Base-by-base conservation (phyloP, 1,140 invertebrate species). In the Thaumatotibia leucotreta region DNA sequence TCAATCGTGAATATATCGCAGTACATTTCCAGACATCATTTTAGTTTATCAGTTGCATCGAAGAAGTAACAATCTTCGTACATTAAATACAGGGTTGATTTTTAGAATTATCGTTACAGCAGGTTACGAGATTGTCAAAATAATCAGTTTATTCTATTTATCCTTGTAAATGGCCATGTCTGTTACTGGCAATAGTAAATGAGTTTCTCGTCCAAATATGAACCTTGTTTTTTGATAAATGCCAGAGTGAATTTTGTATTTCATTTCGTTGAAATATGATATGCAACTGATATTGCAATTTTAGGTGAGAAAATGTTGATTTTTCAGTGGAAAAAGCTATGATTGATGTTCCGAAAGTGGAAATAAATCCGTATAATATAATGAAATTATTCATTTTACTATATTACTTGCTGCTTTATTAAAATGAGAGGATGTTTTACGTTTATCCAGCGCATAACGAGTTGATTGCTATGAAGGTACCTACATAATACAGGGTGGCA, bases 141-240 rank as follows among this genome's bases (percentile, higher is more conserved):
- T 45, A 20, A 45, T 45, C 39, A 45, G 39, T 45, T 45, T 58
- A 58, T 58, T 58, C 52, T 58, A 58, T 58, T 58, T 58, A 58
- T 58, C 23, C 52, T 27, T 14, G 23, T 27, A 27, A 58, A 58
- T 58, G n/a, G 24, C 52, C 27, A 29, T 27, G 52, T 58, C 52
- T 58, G 52, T 58, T 58, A 27, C 52, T 58, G 52, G 24, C 52
- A 58, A 58, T 14, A 27, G 52, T 58, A 58, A 58, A 58, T 31
- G 52, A 58, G 52, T 58, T 58, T 31, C 52, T 5, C 24, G 4
- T 58, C n/a, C 17, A 58, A 27, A 58, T 27, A 27, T 27, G 24
- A 58, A 20, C 17, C 39, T 20, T 9, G 39, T 20, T 45, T 39
- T 45, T 45, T 45, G 39, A 45, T 45, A 45, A 45, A 45, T 20